These are phyloP conservation scores for Colinus virginianus DNA, from an alignment of 2,113 vertebrate species.

Conservation along the genomic window DNA sequence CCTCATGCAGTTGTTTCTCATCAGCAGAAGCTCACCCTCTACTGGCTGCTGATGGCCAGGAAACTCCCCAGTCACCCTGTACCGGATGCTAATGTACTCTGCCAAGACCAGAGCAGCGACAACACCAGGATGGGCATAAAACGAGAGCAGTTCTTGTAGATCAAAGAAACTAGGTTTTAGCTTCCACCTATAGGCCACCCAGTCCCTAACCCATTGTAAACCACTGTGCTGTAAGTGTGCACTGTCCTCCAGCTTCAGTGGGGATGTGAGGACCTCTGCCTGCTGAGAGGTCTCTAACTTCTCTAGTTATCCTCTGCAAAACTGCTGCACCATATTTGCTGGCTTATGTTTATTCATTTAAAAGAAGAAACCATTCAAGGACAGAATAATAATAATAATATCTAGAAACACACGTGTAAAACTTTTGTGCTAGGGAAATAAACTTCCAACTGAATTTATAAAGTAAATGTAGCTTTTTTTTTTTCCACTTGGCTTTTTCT, in stretches of 20 bases:
- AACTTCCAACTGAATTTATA: neutral
- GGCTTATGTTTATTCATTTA: neutral
- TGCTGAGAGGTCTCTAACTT: neutral
- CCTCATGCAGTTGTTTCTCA: neutral
- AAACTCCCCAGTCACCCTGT: neutral
- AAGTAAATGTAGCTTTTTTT: neutral
- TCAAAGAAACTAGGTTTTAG: neutral
- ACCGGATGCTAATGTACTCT: neutral
- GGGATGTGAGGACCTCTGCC: neutral
- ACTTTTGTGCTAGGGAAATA: neutral
- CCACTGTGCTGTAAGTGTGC: fast-evolving
- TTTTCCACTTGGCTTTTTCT: neutral
- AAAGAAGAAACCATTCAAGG: neutral
- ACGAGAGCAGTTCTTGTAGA: neutral
- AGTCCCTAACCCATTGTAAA: neutral
- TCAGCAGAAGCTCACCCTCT: neutral
- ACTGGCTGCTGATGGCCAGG: neutral
- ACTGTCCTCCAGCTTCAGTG: fast-evolving
- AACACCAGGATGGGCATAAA: neutral
- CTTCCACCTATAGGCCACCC: neutral
- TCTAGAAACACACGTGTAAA: neutral
- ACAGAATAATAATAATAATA: neutral
- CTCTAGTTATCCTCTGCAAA: neutral
- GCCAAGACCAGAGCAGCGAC: too few relatives aligned
- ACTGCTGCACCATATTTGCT: neutral